phyloP scores from a whole-genome alignment of 2,888 invertebrate genomes.

The Lithophane ornitopus region DNA sequence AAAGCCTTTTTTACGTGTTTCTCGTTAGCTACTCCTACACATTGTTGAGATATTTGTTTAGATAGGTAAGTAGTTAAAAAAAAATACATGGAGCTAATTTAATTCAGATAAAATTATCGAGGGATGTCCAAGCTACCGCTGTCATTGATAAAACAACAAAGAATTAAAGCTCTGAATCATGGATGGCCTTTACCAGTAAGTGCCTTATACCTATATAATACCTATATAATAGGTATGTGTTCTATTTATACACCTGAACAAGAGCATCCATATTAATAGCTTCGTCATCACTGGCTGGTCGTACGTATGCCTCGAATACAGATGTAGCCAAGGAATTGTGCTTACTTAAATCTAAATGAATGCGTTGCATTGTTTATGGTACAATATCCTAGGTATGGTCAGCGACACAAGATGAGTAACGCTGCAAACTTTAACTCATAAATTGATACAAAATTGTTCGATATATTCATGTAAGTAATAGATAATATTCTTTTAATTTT shows the following conservation, averaged over 20 bases:
- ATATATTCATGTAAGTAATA: background rate
- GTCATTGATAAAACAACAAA: background rate
- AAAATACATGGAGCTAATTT: background rate
- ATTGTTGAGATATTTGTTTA: background rate
- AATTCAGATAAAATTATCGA: background rate
- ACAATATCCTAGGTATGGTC: background rate
- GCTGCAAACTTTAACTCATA: background rate
- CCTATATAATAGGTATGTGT: background rate
- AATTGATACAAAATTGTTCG: background rate
- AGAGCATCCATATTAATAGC: slow-evolving; percentile 32
- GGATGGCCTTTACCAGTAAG: background rate
- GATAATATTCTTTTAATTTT: background rate
- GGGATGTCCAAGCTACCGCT: background rate
- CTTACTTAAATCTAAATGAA: slow-evolving; percentile 13
- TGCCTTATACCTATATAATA: background rate
- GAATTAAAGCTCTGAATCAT: slow-evolving; percentile 8
- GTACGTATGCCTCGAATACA: slow-evolving; percentile 34
- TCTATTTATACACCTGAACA: slow-evolving; percentile 12
- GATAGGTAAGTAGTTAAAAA: no score
- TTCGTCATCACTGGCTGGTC: background rate
- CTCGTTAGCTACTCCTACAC: background rate
- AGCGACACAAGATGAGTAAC: background rate
- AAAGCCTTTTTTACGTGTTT: background rate
- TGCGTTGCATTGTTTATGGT: slow-evolving; percentile 9
- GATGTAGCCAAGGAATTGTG: slow-evolving; percentile 24